phyloP scores from a whole-genome alignment of 1,140 invertebrate species.

The Goniozus legneri region DNA sequence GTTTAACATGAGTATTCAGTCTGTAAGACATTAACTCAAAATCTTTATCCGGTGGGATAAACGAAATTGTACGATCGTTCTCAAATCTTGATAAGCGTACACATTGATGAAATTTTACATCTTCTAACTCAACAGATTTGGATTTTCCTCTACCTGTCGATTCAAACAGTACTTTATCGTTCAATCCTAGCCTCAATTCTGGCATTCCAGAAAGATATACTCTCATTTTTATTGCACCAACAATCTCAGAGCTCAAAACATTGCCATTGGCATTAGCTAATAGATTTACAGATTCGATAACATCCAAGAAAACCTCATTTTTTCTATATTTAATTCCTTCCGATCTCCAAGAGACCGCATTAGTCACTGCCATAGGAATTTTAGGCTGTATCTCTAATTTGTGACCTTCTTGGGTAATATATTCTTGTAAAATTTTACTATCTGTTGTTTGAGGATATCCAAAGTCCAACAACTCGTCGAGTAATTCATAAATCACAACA shows the following conservation, averaged over 20 bases:
- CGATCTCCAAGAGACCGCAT: constrained; percentile 98
- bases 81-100: constrained; percentile 96
- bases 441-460: constrained; percentile 99
- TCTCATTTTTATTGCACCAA: constrained; percentile 98
- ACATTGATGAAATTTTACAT: constrained; percentile 99
- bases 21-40: constrained; percentile 99
- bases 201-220: constrained; percentile 99
- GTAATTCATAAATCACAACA: constrained; percentile 96
- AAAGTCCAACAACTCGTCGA: constrained; percentile 99
- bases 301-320: constrained; percentile 99
- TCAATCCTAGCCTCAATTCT: constrained; percentile 94
- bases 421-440: constrained; percentile 98
- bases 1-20: constrained; percentile 95
- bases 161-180: constrained; percentile 99
- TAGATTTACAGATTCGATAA: constrained; percentile 98
- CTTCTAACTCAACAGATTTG: constrained; percentile 98
- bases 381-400: constrained; percentile 95
- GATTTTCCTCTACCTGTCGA: constrained; percentile 96
- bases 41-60: constrained; percentile 98
- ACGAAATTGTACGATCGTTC: constrained; percentile 97
- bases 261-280: constrained; percentile 97
- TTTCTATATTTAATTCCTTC: constrained; percentile 99
- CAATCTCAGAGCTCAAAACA: constrained; percentile 96
- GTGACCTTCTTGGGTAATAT: constrained; percentile 97
- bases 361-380: constrained; percentile 98